Evolutionary conservation across 2,113 vertebrate genomes (phyloP).

Genomic region (Apodemus sylvaticus): DNA sequence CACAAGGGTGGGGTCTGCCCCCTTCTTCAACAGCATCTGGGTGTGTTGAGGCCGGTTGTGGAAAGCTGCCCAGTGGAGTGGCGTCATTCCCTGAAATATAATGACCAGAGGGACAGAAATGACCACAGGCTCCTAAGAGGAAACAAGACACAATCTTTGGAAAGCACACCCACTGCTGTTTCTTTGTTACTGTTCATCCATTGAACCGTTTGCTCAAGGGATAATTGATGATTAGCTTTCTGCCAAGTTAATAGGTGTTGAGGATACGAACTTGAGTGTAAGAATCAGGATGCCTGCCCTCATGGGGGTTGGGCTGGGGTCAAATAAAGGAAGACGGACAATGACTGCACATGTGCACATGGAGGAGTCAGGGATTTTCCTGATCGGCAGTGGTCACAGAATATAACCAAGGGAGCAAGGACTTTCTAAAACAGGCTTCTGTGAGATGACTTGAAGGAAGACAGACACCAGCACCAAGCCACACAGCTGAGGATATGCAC

Average conservation of each 20-base stretch:
- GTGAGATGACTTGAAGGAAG: background rate
- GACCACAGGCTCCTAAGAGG: background rate
- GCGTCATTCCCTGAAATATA: conserved; percentile 91
- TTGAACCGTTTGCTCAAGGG: background rate
- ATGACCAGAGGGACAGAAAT: conserved; percentile 53
- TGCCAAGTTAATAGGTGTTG: background rate
- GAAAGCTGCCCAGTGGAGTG: conserved; percentile 94
- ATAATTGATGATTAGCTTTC: background rate
- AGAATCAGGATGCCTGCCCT: background rate
- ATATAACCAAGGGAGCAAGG: fast-evolving
- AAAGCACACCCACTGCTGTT: fast-evolving
- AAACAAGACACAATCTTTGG: background rate
- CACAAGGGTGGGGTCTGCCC: conserved; percentile 91
- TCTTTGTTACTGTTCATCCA: background rate
- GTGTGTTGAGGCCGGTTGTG: conserved; percentile 92
- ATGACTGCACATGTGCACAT: fast-evolving
- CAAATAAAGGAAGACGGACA: background rate
- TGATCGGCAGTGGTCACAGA: background rate
- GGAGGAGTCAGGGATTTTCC: background rate
- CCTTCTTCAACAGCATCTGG: conserved; percentile 90
- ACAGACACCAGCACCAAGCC: background rate
- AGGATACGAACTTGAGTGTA: background rate
- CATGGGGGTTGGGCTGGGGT: background rate
- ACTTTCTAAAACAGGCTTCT: background rate
- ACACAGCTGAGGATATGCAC: background rate